Percentiles rank a stretch among this genome's conserved stretches.
phyloP scores from a whole-genome alignment of 2,888 invertebrate species.

The Caenorhabditis virilis region DNA sequence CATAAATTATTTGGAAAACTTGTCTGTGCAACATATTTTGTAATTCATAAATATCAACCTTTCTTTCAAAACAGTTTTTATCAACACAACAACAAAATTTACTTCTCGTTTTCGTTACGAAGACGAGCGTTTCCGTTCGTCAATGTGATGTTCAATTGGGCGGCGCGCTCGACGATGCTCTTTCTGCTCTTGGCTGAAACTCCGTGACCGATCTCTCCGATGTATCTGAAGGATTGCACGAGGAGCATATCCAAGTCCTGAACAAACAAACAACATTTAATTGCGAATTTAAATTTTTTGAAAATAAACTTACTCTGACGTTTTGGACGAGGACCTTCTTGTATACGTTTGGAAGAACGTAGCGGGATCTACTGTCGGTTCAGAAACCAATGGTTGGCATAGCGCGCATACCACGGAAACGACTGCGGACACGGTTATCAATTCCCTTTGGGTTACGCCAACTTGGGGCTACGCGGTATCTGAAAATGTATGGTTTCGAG shows the following conservation, averaged over 20 bases:
- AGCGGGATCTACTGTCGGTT: slow-evolving; percentile 88
- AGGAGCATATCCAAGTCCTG: slow-evolving; percentile 94
- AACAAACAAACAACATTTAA: too few species aligned
- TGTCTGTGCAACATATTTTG: slow-evolving; percentile 4
- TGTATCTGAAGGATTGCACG: slow-evolving; percentile 97
- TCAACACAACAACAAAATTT: slow-evolving; percentile 72
- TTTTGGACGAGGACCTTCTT: slow-evolving; percentile 91
- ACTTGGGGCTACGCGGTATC: slow-evolving; percentile 71
- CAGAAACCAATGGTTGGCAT: slow-evolving; percentile 99
- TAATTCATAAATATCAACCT: too few species aligned
- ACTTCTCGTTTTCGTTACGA: slow-evolving; percentile 97
- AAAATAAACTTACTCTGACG: slow-evolving; percentile 74
- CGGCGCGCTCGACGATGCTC: slow-evolving; percentile 89
- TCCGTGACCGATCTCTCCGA: slow-evolving; percentile 95
- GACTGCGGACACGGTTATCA: slow-evolving; percentile 97
- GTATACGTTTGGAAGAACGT: slow-evolving; percentile 97
- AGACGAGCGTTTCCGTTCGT: slow-evolving; percentile 95
- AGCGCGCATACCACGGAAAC: slow-evolving; percentile 97
- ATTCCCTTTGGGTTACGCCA: slow-evolving; percentile 99
- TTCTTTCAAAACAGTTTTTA: slow-evolving; percentile 64
- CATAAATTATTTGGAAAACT: slow-evolving; percentile 8
- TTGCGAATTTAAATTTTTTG: too few species aligned
- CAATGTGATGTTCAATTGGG: slow-evolving; percentile 86
- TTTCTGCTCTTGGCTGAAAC: slow-evolving; percentile 98
- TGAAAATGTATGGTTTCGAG: slow-evolving; percentile 28